Evolutionary conservation across 1,140 invertebrate genomes (phyloP).

Genomic region (Penaeus vannamei): DNA sequence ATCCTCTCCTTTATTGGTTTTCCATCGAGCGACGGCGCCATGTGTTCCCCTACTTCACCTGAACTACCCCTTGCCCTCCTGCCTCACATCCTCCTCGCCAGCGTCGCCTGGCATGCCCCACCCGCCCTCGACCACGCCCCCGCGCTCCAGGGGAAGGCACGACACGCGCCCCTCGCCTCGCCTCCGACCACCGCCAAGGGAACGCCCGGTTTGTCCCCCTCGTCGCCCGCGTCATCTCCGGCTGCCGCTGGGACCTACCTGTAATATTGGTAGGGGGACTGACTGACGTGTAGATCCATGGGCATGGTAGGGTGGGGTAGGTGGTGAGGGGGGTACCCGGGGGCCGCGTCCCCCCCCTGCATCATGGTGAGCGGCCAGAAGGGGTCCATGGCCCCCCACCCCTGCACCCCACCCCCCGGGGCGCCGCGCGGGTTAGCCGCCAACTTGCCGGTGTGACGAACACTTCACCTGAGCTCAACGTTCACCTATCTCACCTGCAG

Average conservation of each 20-base stretch:
- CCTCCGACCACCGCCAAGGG: too few species aligned
- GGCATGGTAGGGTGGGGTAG: constrained; percentile 60
- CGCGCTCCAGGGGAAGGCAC: too few species aligned
- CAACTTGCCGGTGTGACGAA: constrained; percentile 53
- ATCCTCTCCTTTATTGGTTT: too few species aligned
- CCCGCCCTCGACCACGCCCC: too few species aligned
- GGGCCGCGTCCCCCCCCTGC: constrained; percentile 60
- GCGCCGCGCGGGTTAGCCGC: constrained; percentile 62
- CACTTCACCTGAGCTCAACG: neutral
- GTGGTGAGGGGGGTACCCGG: constrained; percentile 53
- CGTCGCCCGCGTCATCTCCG: neutral
- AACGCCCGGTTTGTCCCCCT: too few species aligned
- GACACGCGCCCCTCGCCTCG: too few species aligned
- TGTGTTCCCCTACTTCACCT: too few species aligned
- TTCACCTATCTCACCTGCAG: neutral
- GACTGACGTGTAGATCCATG: constrained; percentile 63
- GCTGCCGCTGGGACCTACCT: constrained; percentile 12
- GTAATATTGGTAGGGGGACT: constrained; percentile 62
- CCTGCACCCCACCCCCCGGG: constrained; percentile 61
- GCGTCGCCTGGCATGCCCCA: too few species aligned
- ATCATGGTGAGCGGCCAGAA: constrained; percentile 62
- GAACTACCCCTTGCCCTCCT: too few species aligned
- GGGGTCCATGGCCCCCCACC: constrained; percentile 61
- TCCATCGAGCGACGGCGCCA: too few species aligned
- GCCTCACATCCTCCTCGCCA: too few species aligned